Conservation (phyloP, 2,888 invertebrate genomes). For the Trichopoda pennipes region DNA sequence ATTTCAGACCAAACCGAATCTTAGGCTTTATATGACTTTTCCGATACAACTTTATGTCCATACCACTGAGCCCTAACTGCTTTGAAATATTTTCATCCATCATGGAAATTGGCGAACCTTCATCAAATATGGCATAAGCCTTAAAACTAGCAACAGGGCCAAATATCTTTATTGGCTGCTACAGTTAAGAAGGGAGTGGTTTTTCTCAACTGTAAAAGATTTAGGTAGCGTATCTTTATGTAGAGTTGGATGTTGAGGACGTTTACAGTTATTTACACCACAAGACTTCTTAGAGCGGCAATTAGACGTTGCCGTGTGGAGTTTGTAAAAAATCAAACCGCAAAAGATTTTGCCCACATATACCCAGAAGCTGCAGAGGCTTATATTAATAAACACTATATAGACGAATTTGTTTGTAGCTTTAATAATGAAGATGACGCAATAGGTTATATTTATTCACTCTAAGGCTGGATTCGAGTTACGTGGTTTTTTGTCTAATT, state of each 20-base stretch:
- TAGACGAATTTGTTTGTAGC: slow-evolving; percentile 64
- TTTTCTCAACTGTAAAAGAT: not conserved
- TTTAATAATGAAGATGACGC: slow-evolving; percentile 50
- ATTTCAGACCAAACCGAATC: not conserved
- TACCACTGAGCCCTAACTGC: slow-evolving; percentile 10
- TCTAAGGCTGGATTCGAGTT: slow-evolving; percentile 18
- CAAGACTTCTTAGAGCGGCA: not conserved
- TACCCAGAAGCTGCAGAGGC: slow-evolving; percentile 37
- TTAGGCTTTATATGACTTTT: slow-evolving; percentile 15
- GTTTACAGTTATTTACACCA: slow-evolving; percentile 5
- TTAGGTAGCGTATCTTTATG: not conserved
- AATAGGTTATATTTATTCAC: not conserved
- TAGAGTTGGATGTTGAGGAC: not conserved
- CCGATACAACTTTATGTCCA: slow-evolving; percentile 12
- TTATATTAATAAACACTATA: slow-evolving; percentile 56
- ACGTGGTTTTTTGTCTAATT: slow-evolving; percentile 40
- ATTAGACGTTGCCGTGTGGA: slow-evolving; percentile 64
- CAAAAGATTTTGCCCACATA: slow-evolving; percentile 7
- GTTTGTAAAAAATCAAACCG: slow-evolving; percentile 64
- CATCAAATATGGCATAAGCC: no score
- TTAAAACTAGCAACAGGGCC: no score
- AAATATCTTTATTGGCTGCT: no score
- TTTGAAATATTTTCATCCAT: no score
- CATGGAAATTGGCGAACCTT: no score
- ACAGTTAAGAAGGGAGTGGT: no score